These are phyloP conservation scores for Pyrgus malvae DNA, from an alignment of 2,888 invertebrate genomes.

Conservation along the genomic window DNA sequence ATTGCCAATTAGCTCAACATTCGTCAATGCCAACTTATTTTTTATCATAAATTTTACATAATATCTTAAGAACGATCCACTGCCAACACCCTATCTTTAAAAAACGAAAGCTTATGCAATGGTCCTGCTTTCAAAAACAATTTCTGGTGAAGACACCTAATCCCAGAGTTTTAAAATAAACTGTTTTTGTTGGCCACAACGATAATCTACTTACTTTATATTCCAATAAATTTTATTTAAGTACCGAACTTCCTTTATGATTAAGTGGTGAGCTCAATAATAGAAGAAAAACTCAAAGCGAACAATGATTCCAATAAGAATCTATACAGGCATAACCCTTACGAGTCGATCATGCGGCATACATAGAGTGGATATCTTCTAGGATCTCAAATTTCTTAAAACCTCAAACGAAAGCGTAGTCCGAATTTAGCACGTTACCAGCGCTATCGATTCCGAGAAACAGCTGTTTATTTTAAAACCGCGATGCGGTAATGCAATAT, in stretches of 20 bases:
- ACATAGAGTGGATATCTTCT: neutral
- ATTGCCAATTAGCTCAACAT: conserved; percentile 60
- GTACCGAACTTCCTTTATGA: too few relatives aligned
- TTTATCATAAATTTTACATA: conserved; percentile 52
- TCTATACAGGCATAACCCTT: too few relatives aligned
- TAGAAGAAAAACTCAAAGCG: too few relatives aligned
- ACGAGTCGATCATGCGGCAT: too few relatives aligned
- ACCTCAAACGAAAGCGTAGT: conserved; percentile 48
- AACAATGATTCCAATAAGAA: too few relatives aligned
- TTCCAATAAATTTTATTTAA: too few relatives aligned
- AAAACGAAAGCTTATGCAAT: conserved; percentile 68
- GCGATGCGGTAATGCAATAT: conserved; percentile 60
- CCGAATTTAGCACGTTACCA: conserved; percentile 71
- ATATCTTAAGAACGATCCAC: conserved; percentile 54
- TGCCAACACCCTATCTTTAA: conserved; percentile 43
- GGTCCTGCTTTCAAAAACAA: conserved; percentile 48
- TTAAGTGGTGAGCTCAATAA: too few relatives aligned
- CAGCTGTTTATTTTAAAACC: conserved; percentile 77
- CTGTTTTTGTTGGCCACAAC: too few relatives aligned
- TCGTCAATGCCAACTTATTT: conserved; percentile 57
- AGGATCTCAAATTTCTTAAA: conserved; percentile 56
- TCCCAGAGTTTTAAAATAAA: too few relatives aligned
- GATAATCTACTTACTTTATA: too few relatives aligned
- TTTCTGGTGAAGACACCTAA: neutral
- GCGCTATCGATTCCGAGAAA: conserved; percentile 67